Evolutionary conservation across 2,113 vertebrate species (phyloP).

Genomic region (Pseudopipra pipra): DNA sequence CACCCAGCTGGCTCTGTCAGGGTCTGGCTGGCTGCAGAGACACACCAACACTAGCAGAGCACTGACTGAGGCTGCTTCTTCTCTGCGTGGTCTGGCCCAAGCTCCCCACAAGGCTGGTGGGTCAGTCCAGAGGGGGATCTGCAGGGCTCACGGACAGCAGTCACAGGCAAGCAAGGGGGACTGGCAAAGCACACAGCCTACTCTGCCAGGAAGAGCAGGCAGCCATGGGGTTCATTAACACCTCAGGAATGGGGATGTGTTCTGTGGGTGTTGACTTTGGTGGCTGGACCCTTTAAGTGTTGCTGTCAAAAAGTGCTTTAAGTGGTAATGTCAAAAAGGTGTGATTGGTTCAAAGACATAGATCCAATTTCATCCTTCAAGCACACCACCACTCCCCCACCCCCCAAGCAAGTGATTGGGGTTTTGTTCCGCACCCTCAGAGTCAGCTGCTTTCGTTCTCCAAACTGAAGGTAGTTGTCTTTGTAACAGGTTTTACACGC

Average conservation of each 20-base stretch:
- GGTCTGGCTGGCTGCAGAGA: not conserved
- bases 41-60: not conserved
- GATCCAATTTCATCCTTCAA: not conserved
- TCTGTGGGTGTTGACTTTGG: not conserved
- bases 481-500: not conserved
- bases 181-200: not conserved
- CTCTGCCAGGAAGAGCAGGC: not conserved
- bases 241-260: accelerated
- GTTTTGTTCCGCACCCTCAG: not conserved
- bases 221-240: not conserved
- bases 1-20: not conserved
- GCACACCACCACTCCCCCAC: not conserved
- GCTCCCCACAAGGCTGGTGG: not conserved
- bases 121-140: not conserved
- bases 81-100: not conserved
- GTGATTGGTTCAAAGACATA: not conserved
- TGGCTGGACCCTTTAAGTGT: not conserved
- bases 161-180: accelerated
- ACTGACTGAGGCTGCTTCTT: not conserved
- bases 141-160: not conserved
- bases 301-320: not conserved
- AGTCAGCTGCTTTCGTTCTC: not conserved
- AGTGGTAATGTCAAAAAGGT: not conserved
- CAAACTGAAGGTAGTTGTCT: not conserved
- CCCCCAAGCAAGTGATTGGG: not conserved